A percentile compares a stretch with the other conserved stretches of the same genome.
phyloP scores from a whole-genome alignment of 2,113 vertebrate genomes.

The Pogonocichla stellata region DNA sequence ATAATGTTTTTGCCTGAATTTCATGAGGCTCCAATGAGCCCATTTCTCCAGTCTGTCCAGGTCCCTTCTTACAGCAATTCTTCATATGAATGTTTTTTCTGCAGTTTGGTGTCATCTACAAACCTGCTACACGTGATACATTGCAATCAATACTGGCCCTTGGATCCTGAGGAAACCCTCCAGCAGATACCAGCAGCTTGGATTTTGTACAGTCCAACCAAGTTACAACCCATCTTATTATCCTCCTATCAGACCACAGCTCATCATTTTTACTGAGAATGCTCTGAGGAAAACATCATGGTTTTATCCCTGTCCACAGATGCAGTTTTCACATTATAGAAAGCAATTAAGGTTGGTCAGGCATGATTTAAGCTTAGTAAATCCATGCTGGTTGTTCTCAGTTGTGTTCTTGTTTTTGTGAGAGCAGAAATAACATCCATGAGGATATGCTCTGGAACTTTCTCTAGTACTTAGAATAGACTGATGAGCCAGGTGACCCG shows the following conservation, averaged over 20 bases:
- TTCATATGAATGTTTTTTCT: neutral
- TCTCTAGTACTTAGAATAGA: neutral
- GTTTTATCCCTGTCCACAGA: neutral
- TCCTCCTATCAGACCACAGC: neutral
- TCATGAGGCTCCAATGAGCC: neutral
- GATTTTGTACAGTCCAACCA: neutral
- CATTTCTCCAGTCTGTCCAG: neutral
- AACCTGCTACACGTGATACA: neutral
- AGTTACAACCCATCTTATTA: neutral
- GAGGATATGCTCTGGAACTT: neutral
- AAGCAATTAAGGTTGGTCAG: neutral
- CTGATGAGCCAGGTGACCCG: neutral
- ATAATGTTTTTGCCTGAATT: neutral
- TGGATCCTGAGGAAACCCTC: neutral
- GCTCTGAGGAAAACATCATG: neutral
- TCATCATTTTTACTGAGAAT: neutral
- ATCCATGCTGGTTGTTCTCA: neutral
- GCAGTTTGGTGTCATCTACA: neutral
- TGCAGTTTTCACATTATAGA: neutral
- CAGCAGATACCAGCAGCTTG: neutral
- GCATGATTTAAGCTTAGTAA: neutral
- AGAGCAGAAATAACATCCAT: neutral
- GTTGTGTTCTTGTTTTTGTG: accelerated
- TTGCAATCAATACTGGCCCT: neutral
- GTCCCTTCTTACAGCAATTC: neutral